Base-by-base conservation (phyloP, 2,113 vertebrate genomes). In the Sylvietta virens region DNA sequence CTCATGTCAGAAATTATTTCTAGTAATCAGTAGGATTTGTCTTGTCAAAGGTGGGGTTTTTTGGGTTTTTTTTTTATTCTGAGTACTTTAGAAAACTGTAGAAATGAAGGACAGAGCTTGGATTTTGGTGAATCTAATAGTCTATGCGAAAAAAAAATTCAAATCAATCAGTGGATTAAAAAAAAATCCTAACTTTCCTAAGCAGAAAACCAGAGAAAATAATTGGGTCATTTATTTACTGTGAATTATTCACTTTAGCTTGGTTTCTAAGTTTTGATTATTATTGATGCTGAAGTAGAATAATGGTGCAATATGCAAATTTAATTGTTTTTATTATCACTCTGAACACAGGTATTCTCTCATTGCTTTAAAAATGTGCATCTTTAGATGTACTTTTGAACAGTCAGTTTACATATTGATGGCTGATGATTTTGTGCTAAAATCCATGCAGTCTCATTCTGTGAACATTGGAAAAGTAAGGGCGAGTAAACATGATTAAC, bases 401-500 rank as follows among this genome's bases (percentile, higher is more conserved):
- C 44, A 78, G 50, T 54, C 83, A 74, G 40, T 66, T 92, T 56
- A 64, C 80, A 70, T 74, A 88, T 57, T 66, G 81, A 82, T 78
- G 84, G 44, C 66, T 74, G 74, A 54, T 94, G 86, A 79, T 72
- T 54, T 47, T 50, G 37, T 87, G 76, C 57, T 95, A 39, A 81
- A 94, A 88, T 44, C 58, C 81, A 33, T 64, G 40, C 58, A 81
- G 54, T 66, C 57, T 58, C 53, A 40, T 86, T 81, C 77, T 77
- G 44, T 88, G 86, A 94, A 82, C 79, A 66, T 58, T 90, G 94
- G 90, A 92, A 92, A 96, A 95, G 53, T 77, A 80, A 82, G 76
- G 79, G 65, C 78, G 56, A 90, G 62, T 91, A 97, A 98, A 97
- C 95, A 81, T 95, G 95, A 96, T 97, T 91, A 96, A 96, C 95